These are phyloP conservation scores for Heterodera schachtii DNA, from an alignment of 1,140 invertebrate species.

Conservation along the genomic window DNA sequence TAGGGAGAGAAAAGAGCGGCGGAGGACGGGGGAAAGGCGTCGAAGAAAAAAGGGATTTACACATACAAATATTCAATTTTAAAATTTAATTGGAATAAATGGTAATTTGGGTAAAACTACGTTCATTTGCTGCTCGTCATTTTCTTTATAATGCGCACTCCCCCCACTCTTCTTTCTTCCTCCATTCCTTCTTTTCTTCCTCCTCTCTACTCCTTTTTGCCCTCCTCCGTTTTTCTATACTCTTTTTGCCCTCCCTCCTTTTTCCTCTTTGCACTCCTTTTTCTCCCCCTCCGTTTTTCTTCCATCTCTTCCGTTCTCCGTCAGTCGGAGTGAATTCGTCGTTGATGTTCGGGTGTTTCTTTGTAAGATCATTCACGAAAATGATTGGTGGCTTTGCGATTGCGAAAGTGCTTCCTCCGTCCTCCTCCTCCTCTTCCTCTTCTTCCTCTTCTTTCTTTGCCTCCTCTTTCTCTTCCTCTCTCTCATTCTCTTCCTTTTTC, in stretches of 20 bases:
- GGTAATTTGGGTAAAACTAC: no score
- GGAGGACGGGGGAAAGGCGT: not conserved
- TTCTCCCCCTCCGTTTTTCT: not conserved
- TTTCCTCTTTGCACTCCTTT: no score
- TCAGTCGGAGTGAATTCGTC: slow-evolving; percentile 12
- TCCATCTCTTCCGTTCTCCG: not conserved
- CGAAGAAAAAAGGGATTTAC: not conserved
- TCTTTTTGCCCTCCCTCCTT: no score
- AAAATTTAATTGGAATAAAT: no score
- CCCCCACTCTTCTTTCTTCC: no score
- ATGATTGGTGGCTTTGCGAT: slow-evolving; percentile 11
- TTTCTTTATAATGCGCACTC: no score
- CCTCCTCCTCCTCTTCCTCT: not conserved
- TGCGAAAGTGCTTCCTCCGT: not conserved
- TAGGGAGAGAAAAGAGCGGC: not conserved
- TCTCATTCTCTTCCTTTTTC: not conserved
- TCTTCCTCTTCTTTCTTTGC: not conserved
- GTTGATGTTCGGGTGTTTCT: slow-evolving; percentile 21
- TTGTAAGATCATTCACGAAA: slow-evolving; percentile 5
- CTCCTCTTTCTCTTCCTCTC: not conserved
- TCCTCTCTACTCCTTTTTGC: no score
- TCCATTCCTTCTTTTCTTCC: no score
- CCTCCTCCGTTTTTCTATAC: no score
- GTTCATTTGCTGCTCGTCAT: no score
- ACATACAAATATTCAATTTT: no score